Conservation (phyloP, 2,113 vertebrate species). For the Phalacrocorax pelagicus region DNA sequence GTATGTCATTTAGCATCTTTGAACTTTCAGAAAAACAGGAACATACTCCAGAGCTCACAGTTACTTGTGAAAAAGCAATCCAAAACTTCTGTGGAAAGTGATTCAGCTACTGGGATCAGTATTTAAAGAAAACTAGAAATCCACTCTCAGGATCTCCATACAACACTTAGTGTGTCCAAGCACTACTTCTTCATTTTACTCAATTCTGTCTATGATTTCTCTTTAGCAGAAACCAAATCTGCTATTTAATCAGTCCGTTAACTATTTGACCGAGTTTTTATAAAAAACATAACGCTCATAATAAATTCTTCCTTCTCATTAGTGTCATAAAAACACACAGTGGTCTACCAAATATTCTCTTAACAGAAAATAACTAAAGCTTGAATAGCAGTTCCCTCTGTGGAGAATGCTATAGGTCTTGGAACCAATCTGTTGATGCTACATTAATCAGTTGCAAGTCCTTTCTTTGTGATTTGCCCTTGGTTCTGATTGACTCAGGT, state of each 20-base stretch:
- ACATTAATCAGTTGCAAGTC: background rate
- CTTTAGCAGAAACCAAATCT: background rate
- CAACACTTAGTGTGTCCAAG: background rate
- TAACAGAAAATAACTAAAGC: background rate
- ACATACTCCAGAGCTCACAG: background rate
- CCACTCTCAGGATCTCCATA: background rate
- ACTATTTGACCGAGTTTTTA: background rate
- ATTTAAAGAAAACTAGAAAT: background rate
- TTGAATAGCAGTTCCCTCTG: background rate
- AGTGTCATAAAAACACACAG: background rate
- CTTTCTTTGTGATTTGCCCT: background rate
- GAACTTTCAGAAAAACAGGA: background rate
- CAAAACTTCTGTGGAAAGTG: background rate
- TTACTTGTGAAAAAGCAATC: background rate
- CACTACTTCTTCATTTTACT: background rate
- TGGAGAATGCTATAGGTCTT: background rate
- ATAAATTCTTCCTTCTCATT: background rate
- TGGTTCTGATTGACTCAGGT: background rate
- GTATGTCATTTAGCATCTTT: background rate
- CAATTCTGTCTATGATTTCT: background rate
- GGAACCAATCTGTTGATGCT: background rate
- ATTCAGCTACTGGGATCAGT: background rate
- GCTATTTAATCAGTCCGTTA: background rate
- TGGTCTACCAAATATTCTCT: background rate
- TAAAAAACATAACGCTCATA: background rate